Evolutionary conservation across 2,888 invertebrate genomes (phyloP), one percentile per base, ranked within the genome.

Genomic region (Drosophila pseudotalamancana): DNA sequence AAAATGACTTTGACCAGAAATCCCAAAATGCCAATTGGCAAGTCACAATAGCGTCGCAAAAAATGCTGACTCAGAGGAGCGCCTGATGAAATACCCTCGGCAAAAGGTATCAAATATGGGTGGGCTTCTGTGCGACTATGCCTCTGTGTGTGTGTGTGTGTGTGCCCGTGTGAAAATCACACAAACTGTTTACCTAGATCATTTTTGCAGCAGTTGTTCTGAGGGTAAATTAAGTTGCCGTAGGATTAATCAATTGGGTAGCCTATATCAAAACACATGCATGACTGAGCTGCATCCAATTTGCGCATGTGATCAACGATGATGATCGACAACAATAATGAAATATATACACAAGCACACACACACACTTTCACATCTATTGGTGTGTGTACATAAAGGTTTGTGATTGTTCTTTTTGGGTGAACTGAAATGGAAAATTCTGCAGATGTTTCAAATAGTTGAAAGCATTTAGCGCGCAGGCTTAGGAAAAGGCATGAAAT

Each of bases 1-100:
- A 84, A 80, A 80, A 86, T 87, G 79, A 86, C 79, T 80, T 80
- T 80, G 79, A 80, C 84, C 79, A 75, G 73, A 73, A 83, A 84
- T 87, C 87, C 87, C 70, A 62, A 74, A n/a, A 87, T 84, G 87
- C 79, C 79, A 80, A 87, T 80, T 80, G 79, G 85, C 79, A 84
- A 80, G 74, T 83, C 77, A 80, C 87, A 72, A 83, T 69, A 45
- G 76, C 53, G 34, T 12, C 43, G 40, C 12, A 67, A 19, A 55
- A 66, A 43, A 16, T 75, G 72, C 76, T 75, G 76, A 72, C 72
- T 72, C 51, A 72, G 64, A 76, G 34, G 46, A 39, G 54, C 49
- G 59, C 65, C 75, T 64, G 75, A 63, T 51, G 75, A 55, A 75
- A 75, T 64, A 64, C 71, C 71, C 72, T 55, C 34, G 27, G 18